Evolutionary conservation across 1,140 invertebrate species (phyloP).

Genomic region (Tenebrio molitor): DNA sequence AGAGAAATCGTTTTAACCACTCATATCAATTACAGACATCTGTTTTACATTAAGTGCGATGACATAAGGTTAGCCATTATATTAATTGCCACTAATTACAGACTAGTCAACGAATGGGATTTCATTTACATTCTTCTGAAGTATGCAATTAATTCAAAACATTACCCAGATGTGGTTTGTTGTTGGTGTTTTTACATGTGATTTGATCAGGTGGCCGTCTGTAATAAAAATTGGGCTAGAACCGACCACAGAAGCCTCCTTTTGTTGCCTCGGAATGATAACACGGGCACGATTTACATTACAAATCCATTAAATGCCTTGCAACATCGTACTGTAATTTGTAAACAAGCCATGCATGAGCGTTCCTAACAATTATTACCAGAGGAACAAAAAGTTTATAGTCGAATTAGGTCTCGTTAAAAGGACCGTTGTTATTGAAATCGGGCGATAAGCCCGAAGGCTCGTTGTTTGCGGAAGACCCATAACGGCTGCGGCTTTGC

Average conservation of each 20-base stretch:
- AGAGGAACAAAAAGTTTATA: background rate
- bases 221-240: too few relatives aligned
- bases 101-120: constrained; percentile 2
- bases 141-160: constrained; percentile 23
- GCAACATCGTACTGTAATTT: constrained; percentile 3
- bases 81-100: constrained; percentile 36
- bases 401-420: background rate
- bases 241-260: too few relatives aligned
- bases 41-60: constrained; percentile 28
- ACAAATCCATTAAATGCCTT: background rate
- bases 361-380: background rate
- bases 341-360: constrained; percentile 17
- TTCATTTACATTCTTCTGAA: constrained; percentile 25
- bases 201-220: constrained; percentile 26
- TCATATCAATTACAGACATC: constrained; percentile 32
- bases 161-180: constrained; percentile 26
- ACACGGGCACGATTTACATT: too few relatives aligned
- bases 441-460: background rate
- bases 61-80: constrained; percentile 29
- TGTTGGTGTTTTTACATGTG: background rate
- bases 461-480: background rate
- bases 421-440: background rate
- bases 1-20: constrained; percentile 11
- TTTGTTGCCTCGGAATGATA: too few relatives aligned
- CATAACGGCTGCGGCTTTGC: too few relatives aligned